Conservation (phyloP, 2,888 invertebrate genomes). For the Hanleya hanleyi region DNA sequence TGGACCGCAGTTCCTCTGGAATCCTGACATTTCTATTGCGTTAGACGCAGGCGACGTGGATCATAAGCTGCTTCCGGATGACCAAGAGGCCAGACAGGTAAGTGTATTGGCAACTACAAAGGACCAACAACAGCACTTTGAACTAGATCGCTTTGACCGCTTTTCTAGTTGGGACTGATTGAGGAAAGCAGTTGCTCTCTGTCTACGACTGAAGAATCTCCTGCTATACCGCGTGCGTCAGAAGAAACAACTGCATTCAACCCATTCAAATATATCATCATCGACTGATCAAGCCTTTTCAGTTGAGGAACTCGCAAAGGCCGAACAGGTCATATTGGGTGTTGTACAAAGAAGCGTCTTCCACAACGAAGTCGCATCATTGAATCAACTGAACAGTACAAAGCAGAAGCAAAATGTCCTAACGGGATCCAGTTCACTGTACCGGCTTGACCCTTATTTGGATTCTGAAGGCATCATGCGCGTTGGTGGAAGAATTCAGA, state of each 20-base stretch:
- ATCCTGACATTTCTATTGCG: not conserved
- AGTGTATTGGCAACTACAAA: not conserved
- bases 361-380: not conserved
- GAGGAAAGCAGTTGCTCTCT: conserved; percentile 15
- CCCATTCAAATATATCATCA: too few species aligned
- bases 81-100: conserved; percentile 16
- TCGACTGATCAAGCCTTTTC: too few species aligned
- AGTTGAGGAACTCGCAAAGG: too few species aligned
- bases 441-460: conserved; percentile 21
- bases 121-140: not conserved
- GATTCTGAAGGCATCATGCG: conserved; percentile 30
- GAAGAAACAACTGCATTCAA: not conserved
- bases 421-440: not conserved
- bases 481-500: conserved; percentile 15
- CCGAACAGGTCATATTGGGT: not conserved
- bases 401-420: too few species aligned
- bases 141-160: not conserved
- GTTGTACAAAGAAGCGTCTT: conserved; percentile 4
- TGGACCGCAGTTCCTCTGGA: not conserved
- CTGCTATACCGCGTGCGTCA: not conserved
- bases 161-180: conserved; percentile 20
- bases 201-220: not conserved
- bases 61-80: not conserved
- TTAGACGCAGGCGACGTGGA: not conserved
- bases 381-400: not conserved